Evolutionary conservation across 2,113 vertebrate species (phyloP).

Genomic region (Trematocara variabile): DNA sequence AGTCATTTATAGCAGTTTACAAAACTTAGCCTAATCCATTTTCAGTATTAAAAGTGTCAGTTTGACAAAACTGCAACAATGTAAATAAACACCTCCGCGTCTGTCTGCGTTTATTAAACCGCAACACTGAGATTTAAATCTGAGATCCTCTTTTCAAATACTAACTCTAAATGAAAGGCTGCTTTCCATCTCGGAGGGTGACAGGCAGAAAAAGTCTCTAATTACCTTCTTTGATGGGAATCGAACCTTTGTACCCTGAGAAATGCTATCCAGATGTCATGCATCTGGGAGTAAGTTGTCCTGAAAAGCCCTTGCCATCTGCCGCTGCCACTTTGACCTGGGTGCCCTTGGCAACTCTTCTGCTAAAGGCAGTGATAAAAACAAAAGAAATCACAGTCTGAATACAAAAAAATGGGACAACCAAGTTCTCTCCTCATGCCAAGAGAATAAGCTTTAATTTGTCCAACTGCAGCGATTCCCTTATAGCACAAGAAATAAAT

Average conservation of each 20-base stretch:
- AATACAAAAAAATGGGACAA: conserved; percentile 6
- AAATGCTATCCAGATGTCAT: not conserved
- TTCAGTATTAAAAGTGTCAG: too few relatives aligned
- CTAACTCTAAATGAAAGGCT: not conserved
- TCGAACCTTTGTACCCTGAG: not conserved
- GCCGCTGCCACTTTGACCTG: conserved; percentile 24
- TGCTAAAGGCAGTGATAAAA: not conserved
- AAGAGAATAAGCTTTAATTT: conserved; percentile 57
- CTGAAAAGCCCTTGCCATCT: conserved; percentile 45
- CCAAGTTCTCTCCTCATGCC: not conserved
- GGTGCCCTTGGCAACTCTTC: not conserved
- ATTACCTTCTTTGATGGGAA: not conserved
- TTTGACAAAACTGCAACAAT: too few relatives aligned
- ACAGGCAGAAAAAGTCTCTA: not conserved
- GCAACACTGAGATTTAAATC: not conserved
- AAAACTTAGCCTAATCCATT: too few relatives aligned
- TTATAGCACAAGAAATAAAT: conserved; percentile 39
- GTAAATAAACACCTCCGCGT: too few relatives aligned
- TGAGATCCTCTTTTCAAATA: not conserved
- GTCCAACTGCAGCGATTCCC: conserved; percentile 16
- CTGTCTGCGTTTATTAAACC: not conserved
- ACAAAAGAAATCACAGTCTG: not conserved
- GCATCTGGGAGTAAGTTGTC: conserved; percentile 2
- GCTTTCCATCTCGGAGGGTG: not conserved
- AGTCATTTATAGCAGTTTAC: too few relatives aligned